Conservation (phyloP, 2,797 vertebrate genomes). For the Falco naumanni region DNA sequence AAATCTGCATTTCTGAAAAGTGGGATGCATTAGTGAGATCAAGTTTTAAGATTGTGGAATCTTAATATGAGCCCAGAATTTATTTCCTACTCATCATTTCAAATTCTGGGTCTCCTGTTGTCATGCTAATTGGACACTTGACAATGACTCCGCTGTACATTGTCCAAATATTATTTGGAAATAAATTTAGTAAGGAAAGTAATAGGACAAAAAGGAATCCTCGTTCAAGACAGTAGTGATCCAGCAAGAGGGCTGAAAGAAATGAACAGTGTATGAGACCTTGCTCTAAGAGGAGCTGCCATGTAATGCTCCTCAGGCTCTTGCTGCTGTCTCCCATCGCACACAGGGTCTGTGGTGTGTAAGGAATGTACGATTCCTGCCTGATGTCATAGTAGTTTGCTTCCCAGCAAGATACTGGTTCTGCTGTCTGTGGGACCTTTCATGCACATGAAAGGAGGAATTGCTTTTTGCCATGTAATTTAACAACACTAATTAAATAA, state of each 20-base stretch:
- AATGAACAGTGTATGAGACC: not conserved
- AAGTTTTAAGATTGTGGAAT: not conserved
- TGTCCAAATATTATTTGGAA: not conserved
- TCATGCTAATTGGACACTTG: not conserved
- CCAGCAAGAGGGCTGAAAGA: not conserved
- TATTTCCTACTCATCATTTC: not conserved
- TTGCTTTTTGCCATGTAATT: constrained; percentile 1
- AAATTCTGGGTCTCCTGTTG: not conserved
- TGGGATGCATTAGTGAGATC: not conserved
- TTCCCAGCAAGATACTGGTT: constrained; percentile 6
- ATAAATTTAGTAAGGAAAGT: not conserved
- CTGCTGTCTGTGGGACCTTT: not conserved
- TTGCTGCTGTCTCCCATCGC: not conserved
- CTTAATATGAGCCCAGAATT: not conserved
- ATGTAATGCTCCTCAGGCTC: not conserved
- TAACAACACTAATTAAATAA: constrained; percentile 1
- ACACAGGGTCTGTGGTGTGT: not conserved
- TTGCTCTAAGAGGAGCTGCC: not conserved
- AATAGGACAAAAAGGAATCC: not conserved
- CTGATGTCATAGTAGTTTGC: not conserved
- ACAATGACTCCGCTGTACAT: not conserved
- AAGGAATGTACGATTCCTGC: not conserved
- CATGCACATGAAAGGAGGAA: not conserved
- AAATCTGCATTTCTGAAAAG: not conserved
- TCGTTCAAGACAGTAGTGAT: not conserved